Evolutionary conservation across 2,113 vertebrate species (phyloP), one percentile per base, ranked within the genome.

Genomic region (Mesitornis unicolor): DNA sequence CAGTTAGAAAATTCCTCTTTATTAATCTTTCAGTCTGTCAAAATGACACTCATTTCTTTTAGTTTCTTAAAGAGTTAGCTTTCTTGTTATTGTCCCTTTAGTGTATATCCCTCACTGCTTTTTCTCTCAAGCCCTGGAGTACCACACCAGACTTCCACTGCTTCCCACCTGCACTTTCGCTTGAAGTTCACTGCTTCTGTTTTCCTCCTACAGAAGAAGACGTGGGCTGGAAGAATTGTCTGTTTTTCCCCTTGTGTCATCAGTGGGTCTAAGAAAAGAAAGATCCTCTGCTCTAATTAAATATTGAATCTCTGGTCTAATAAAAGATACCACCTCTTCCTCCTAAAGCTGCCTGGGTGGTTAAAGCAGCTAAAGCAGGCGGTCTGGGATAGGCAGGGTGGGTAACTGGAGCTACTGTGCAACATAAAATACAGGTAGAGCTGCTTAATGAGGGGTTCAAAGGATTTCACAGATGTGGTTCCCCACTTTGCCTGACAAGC

Each of bases 181-280:
- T 84, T 78, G 51, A 63, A 87, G 74, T 54, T 89, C 7, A 2
- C 22, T 59, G 51, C 40, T 67, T 82, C 50, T 53, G 13, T 69
- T 94, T 93, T 75, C 85, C 75, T 92, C 69, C 65, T 47, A 43
- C 57, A 4, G 60, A 87, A 75, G 79, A 94, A 4, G 33, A 63
- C 0, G 61, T 93, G 88, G 74, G 90, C 61, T 71, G 51, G 38
- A 87, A 82, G 47, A 92, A 85, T 75, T 75, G 65, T 45, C 56
- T 85, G 47, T 0, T 74, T 95, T 84, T 25, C 38, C 70, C 38
- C 47, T 38, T 92, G 33, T 87, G 70, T 82, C 65, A 63, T 84
- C 25, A 53, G 13, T 54, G 56, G 25, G 33, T 74, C 90, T 93
- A 93, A 96, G 63, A 93, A 91, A 93, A 91, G 87, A 68, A 89